Percentiles rank a stretch among this genome's conserved stretches.
Conservation (phyloP, 2,113 vertebrate genomes). For the Hylia prasina region DNA sequence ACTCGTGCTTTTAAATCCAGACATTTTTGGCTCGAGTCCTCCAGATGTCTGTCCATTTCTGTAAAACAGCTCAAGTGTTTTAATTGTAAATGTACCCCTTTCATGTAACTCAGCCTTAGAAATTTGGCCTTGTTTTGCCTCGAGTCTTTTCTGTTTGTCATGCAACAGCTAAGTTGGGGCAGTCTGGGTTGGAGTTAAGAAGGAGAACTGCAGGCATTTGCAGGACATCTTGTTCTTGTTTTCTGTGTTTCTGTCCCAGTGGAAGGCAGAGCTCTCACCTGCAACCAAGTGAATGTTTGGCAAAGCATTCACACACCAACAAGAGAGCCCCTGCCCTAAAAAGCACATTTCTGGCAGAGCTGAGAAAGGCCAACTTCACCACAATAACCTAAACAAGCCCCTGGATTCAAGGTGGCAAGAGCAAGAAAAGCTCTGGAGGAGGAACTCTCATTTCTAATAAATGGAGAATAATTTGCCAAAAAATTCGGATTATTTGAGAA, state of each 20-base stretch:
- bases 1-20: constrained; percentile 49
- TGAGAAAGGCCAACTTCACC: neutral
- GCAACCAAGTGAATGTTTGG: neutral
- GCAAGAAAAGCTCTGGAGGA: neutral
- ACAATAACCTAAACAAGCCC: neutral
- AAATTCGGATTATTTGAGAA: neutral
- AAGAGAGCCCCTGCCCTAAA: neutral
- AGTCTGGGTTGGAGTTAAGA: neutral
- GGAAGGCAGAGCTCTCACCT: neutral
- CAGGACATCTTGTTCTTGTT: neutral
- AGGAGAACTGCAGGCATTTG: neutral
- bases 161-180: neutral
- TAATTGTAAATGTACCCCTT: constrained; percentile 40
- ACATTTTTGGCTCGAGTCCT: constrained; percentile 24
- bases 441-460: neutral
- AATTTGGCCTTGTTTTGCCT: neutral
- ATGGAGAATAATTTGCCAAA: neutral
- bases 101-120: neutral
- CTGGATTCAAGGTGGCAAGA: neutral
- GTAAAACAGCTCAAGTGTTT: constrained; percentile 30
- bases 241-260: neutral
- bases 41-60: constrained; percentile 23
- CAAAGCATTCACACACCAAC: neutral
- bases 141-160: neutral
- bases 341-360: neutral